Percentiles rank a stretch among this genome's conserved stretches.
These are phyloP conservation scores for Lathronympha strigana DNA, from an alignment of 2,888 invertebrate species.

Conservation along the genomic window DNA sequence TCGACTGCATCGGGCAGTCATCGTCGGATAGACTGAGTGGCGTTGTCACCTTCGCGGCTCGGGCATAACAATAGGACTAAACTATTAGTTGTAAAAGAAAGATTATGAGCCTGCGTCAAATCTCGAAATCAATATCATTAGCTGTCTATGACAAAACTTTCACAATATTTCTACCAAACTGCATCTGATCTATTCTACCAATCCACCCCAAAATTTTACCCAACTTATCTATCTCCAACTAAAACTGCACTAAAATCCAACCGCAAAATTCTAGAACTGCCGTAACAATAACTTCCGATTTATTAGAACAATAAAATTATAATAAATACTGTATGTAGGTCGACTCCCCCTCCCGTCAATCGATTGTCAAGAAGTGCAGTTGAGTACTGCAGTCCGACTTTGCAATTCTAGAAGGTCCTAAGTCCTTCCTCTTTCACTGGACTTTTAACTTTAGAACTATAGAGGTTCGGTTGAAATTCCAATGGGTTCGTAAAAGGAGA, in stretches of 20 bases:
- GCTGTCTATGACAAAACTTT: no score
- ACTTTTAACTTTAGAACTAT: neutral
- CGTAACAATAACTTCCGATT: slow-evolving; percentile 48
- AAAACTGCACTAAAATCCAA: neutral
- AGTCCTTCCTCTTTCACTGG: neutral
- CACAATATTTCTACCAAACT: no score
- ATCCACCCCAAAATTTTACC: no score
- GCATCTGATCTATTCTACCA: no score
- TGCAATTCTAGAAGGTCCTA: slow-evolving; percentile 6
- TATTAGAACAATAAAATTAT: slow-evolving; percentile 81
- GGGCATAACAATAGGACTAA: no score
- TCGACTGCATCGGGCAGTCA: no score
- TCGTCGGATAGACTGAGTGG: no score
- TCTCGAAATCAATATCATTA: no score
- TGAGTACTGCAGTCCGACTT: slow-evolving; percentile 47
- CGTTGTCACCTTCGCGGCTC: no score
- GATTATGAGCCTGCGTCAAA: no score
- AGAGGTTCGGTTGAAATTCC: neutral
- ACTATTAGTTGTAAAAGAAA: no score
- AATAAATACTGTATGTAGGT: slow-evolving; percentile 84
- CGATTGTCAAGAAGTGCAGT: slow-evolving; percentile 82
- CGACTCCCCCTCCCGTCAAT: slow-evolving; percentile 71
- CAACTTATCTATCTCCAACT: neutral
- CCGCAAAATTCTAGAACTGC: slow-evolving; percentile 13
- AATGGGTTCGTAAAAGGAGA: neutral